Conservation (phyloP, 1,140 invertebrate species). For the Cataglyphis hispanica region DNA sequence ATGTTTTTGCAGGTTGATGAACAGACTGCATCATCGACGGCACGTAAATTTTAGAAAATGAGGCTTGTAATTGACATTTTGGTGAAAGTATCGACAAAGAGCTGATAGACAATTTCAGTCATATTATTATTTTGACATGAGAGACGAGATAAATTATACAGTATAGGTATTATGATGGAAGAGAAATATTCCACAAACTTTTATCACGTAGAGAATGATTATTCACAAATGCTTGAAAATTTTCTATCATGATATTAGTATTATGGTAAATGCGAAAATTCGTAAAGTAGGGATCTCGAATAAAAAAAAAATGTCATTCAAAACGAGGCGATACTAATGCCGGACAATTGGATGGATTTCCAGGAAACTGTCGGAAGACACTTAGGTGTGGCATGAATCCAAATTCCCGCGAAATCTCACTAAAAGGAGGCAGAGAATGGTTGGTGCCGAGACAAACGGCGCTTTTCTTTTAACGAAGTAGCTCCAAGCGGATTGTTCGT, state of each 20-base stretch:
- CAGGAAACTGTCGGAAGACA: slow-evolving; percentile 54
- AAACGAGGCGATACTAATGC: slow-evolving; percentile 68
- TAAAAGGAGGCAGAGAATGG: slow-evolving; percentile 23
- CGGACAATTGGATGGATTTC: slow-evolving; percentile 71
- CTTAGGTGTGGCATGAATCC: slow-evolving; percentile 70
- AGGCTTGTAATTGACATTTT: slow-evolving; percentile 52
- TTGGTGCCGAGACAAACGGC: slow-evolving; percentile 33
- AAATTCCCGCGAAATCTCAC: slow-evolving; percentile 62
- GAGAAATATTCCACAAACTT: neutral
- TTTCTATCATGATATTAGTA: neutral
- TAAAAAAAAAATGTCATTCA: neutral
- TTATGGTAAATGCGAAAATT: neutral
- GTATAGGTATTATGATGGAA: neutral
- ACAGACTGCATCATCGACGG: slow-evolving; percentile 23
- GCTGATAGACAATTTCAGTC: slow-evolving; percentile 29
- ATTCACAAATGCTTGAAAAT: neutral
- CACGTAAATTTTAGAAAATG: slow-evolving; percentile 40
- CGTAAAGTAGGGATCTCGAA: neutral
- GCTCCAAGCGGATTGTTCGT: slow-evolving; percentile 24
- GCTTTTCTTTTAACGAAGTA: slow-evolving; percentile 47
- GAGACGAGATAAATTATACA: neutral
- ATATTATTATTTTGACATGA: neutral
- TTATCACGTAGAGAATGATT: neutral
- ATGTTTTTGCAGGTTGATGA: neutral
- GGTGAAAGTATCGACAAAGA: slow-evolving; percentile 2